These are phyloP conservation scores for Hemibagrus guttatus DNA, from an alignment of 2,797 vertebrate genomes.

Conservation along the genomic window DNA sequence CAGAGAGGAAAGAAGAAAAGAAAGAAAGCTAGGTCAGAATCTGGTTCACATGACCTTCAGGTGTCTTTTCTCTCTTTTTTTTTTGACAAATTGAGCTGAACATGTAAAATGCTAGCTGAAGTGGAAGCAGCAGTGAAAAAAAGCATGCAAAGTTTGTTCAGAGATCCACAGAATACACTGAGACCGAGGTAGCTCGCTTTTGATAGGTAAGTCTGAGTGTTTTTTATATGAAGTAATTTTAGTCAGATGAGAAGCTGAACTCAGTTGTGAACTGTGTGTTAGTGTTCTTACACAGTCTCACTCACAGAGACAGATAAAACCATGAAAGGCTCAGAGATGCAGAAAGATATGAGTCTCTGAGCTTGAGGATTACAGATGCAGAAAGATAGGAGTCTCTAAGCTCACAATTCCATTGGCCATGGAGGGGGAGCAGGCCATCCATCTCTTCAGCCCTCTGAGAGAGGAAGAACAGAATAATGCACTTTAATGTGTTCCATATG, in stretches of 20 bases:
- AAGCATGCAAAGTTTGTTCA: not conserved
- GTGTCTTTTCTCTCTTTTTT: not conserved
- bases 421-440: not conserved
- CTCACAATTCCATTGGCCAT: conserved; percentile 10
- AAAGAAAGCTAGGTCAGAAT: not conserved
- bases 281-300: not conserved
- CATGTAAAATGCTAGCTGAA: not conserved
- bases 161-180: not conserved
- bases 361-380: conserved; percentile 5
- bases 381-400: conserved; percentile 6
- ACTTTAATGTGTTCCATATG: conserved; percentile 50
- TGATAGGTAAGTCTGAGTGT: not conserved
- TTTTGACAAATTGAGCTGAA: not conserved
- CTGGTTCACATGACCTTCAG: not conserved
- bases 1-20: no score
- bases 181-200: not conserved
- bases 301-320: not conserved
- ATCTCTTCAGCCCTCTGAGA: conserved; percentile 10
- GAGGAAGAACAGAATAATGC: conserved; percentile 43
- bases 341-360: conserved; percentile 11
- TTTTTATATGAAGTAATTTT: not conserved
- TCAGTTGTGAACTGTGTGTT: not conserved
- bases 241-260: not conserved
- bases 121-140: not conserved
- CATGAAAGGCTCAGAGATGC: not conserved